phyloP scores from a whole-genome alignment of 2,797 vertebrate genomes.

The Synanceia verrucosa region DNA sequence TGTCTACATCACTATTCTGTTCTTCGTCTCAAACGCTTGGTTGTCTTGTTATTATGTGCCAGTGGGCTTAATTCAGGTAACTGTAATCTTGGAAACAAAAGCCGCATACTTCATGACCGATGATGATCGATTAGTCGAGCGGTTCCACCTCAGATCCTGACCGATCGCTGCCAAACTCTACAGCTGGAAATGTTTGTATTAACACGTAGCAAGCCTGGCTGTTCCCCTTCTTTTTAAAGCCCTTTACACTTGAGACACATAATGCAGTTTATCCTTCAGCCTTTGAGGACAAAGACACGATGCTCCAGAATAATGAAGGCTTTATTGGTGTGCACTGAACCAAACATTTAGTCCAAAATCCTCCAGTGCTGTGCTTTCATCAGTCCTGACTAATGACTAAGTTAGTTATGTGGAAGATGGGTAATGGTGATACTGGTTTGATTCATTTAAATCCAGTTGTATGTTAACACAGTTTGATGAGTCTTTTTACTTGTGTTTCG shows the following conservation, averaged over 20 bases:
- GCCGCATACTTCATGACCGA: background rate
- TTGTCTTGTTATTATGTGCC: background rate
- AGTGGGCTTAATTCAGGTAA: background rate
- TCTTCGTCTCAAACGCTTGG: background rate
- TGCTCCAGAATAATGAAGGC: constrained; percentile 35
- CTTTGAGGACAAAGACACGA: constrained; percentile 26
- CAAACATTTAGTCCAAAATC: constrained; percentile 8
- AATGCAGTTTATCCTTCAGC: constrained; percentile 32
- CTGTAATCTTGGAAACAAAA: constrained; percentile 8
- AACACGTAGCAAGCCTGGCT: constrained; percentile 30
- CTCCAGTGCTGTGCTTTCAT: constrained; percentile 4
- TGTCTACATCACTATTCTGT: background rate
- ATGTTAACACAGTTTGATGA: background rate
- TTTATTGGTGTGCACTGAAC: constrained; percentile 37
- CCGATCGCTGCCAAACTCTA: constrained; percentile 24
- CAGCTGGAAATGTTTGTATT: constrained; percentile 43
- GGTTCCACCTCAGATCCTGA: constrained; percentile 6
- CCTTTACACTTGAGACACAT: constrained; percentile 18
- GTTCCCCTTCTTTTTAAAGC: background rate
- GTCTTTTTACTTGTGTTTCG: background rate
- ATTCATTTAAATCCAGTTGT: background rate
- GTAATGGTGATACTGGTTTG: background rate
- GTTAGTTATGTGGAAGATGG: background rate
- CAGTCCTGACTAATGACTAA: background rate
- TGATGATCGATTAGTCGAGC: constrained; percentile 7